Conservation (phyloP, 2,797 vertebrate genomes). For the Epinephelus awoara region DNA sequence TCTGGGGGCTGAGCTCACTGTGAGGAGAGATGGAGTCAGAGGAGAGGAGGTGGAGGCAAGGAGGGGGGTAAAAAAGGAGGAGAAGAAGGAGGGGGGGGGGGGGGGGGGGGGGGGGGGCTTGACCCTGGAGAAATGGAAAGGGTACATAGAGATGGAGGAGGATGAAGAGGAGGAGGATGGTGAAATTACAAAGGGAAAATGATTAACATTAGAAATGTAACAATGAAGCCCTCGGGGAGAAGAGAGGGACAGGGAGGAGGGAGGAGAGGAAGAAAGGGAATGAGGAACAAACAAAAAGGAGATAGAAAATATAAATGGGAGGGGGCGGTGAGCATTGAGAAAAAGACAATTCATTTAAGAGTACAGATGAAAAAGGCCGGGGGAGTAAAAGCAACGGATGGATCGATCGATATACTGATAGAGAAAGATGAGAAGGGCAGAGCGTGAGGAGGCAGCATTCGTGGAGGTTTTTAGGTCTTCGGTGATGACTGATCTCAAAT, state of each 20-base stretch:
- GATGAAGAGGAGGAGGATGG: conserved; percentile 9
- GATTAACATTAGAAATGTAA: conserved; percentile 62
- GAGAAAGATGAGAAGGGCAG: conserved; percentile 57
- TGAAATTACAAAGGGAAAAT: conserved; percentile 50
- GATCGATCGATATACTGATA: conserved; percentile 67
- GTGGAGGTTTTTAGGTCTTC: conserved; percentile 23
- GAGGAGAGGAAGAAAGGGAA: neutral
- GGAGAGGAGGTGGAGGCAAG: neutral
- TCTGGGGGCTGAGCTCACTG: conserved; percentile 59
- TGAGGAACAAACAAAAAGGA: conserved; percentile 14
- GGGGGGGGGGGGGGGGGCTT: conserved; percentile 22
- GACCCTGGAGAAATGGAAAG: conserved; percentile 51
- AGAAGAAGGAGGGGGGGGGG: neutral
- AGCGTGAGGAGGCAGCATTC: conserved; percentile 21
- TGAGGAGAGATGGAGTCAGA: conserved; percentile 58
- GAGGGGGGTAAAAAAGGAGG: neutral
- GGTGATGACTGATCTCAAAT: conserved; percentile 25
- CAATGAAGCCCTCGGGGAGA: conserved; percentile 32
- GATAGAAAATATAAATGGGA: conserved; percentile 1
- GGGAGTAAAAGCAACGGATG: conserved; percentile 21
- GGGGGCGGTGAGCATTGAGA: conserved; percentile 9
- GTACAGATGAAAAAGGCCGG: conserved; percentile 17
- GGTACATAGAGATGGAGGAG: conserved; percentile 22
- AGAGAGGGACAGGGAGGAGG: conserved; percentile 1
- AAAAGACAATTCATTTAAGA: conserved; percentile 50